Evolutionary conservation across 2,113 vertebrate species (phyloP).

Genomic region (Cynoglossus semilaevis): DNA sequence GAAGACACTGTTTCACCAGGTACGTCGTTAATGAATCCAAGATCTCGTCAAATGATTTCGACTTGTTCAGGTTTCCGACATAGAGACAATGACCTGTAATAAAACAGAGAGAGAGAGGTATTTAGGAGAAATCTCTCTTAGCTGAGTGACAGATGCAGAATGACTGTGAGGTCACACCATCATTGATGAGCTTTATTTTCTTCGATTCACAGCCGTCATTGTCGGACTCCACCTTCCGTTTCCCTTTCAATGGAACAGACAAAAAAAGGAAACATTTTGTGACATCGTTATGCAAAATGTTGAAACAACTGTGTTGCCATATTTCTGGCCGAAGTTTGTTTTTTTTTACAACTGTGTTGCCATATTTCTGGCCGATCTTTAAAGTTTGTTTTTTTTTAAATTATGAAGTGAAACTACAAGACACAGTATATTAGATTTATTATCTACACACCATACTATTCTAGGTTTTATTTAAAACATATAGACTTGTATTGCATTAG

Average conservation of each 20-base stretch:
- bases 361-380: too few species aligned
- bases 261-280: neutral
- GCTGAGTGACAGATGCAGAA: too few species aligned
- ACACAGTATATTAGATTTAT: too few species aligned
- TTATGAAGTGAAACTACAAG: too few species aligned
- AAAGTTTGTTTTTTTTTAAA: too few species aligned
- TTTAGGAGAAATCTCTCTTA: too few species aligned
- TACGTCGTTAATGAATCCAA: conserved; percentile 43
- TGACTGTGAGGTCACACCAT: conserved; percentile 37
- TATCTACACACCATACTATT: too few species aligned
- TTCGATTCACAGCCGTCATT: conserved; percentile 30
- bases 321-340: too few species aligned
- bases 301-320: too few species aligned
- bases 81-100: conserved; percentile 57
- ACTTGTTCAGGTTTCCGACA: conserved; percentile 62
- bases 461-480: too few species aligned
- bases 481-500: too few species aligned
- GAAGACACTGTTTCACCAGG: conserved; percentile 49
- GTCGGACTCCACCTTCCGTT: conserved; percentile 21
- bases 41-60: conserved; percentile 48
- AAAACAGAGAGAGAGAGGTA: neutral
- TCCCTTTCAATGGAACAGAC: conserved; percentile 33
- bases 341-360: too few species aligned
- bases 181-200: conserved; percentile 48
- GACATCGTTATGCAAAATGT: neutral